Evolutionary conservation across 2,888 invertebrate genomes (phyloP), one percentile per base, ranked within the genome.

Genomic region (Lithosia quadra): DNA sequence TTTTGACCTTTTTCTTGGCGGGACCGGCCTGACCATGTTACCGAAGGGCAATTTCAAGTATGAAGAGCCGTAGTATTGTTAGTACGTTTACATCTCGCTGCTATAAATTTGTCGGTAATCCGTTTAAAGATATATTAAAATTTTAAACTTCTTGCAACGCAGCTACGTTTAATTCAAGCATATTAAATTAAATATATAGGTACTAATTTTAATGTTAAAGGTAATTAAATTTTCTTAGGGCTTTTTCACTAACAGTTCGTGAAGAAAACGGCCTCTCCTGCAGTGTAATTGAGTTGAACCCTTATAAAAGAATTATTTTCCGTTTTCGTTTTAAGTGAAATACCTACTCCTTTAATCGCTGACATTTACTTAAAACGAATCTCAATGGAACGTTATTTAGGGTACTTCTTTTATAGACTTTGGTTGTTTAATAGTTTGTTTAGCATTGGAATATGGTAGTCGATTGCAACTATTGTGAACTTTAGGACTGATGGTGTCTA

Each of bases 251-350:
- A 24, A 59, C 58, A 58, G 22, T 68, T 68, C 15, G 7, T 28
- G 62, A 49, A 76, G 64, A 57, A 67, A 72, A 79, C 68, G 74
- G 57, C 15, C 64, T 62, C 69, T 71, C 72, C 68, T 76, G 64
- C 76, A 80, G 71, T 76, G 77, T 84, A 80, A 85, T 82, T 82
- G 76, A 83, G 77, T 79, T 81, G 78, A 82, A 83, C 77, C 79
- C 77, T 81, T 80, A 77, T 78, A 83, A 84, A 81, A 75, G 34
- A 80, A 80, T 79, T 78, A 81, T 77, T 77, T 81, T 77, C 72
- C 80, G 69, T 78, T 78, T 79, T 74, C 80, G 65, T 81, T 79
- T 75, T 59, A 71, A 80, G 68, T 76, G 70, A 75, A 80, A 81
- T 81, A 75, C n/a, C n/a, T n/a, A n/a, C 74, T 78, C 67, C 58